phyloP scores from a whole-genome alignment of 2,888 invertebrate species.

The Patella caerulea region DNA sequence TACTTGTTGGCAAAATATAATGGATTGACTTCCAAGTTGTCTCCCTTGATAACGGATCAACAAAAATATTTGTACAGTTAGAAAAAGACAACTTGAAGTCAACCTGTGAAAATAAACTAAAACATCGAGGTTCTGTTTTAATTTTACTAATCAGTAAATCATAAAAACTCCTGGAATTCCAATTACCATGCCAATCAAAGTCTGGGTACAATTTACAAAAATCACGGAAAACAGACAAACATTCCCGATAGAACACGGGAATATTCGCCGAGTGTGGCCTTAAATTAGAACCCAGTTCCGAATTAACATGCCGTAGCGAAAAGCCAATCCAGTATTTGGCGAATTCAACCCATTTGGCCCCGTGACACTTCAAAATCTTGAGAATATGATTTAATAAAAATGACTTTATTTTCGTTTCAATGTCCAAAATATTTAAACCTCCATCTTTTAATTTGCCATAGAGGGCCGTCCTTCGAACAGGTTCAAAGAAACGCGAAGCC shows the following conservation, averaged over 20 bases:
- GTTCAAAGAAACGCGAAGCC: constrained; percentile 2
- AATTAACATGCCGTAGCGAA: constrained; percentile 18
- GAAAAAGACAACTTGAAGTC: not conserved
- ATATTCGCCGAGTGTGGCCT: constrained; percentile 28
- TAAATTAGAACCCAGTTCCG: constrained; percentile 20
- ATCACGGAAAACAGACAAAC: constrained; percentile 14
- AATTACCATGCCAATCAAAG: not conserved
- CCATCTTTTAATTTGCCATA: constrained; percentile 25
- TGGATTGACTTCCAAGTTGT: not conserved
- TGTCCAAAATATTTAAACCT: constrained; percentile 24
- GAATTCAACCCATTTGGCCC: constrained; percentile 28
- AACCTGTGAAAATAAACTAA: not conserved
- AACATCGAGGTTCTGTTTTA: constrained; percentile 3
- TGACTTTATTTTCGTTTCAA: constrained; percentile 23
- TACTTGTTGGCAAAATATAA: not conserved
- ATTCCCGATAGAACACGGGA: constrained; percentile 25
- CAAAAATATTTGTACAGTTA: not conserved
- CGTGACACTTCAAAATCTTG: constrained; percentile 19
- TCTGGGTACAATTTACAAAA: not conserved
- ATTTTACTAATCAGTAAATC: constrained; percentile 2
- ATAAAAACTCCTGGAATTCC: constrained; percentile 5
- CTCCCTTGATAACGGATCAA: not conserved
- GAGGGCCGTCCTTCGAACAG: constrained; percentile 17
- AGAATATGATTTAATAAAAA: constrained; percentile 25
- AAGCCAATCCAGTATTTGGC: constrained; percentile 29